A percentile compares a stretch with the other conserved stretches of the same genome.
phyloP scores from a whole-genome alignment of 2,888 invertebrate genomes.

The Sinotaia quadrata region DNA sequence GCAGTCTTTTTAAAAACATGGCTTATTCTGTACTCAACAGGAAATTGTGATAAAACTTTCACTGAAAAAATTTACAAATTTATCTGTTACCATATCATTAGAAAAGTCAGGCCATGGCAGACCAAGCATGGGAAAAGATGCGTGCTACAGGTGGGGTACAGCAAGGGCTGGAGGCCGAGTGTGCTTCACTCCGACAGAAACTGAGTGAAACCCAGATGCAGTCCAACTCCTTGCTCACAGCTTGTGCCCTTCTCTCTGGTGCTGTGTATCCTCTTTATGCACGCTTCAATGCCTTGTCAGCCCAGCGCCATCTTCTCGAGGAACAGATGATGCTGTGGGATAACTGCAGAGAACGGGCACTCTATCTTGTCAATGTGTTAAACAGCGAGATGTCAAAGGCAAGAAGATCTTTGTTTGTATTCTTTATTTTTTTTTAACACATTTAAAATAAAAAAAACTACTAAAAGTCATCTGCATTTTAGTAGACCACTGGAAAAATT shows the following conservation, averaged over 20 bases:
- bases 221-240: slow-evolving; percentile 56
- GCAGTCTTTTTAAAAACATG: no score
- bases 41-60: no score
- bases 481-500: no score
- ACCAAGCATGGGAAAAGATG: slow-evolving; percentile 69
- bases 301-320: slow-evolving; percentile 61
- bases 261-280: slow-evolving; percentile 65
- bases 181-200: slow-evolving; percentile 55
- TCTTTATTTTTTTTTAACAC: no score
- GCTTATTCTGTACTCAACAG: no score
- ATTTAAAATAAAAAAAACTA: no score
- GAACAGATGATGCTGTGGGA: slow-evolving; percentile 61
- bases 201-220: slow-evolving; percentile 52
- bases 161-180: slow-evolving; percentile 66
- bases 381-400: slow-evolving; percentile 22
- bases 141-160: slow-evolving; percentile 61
- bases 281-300: slow-evolving; percentile 50
- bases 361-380: slow-evolving; percentile 50
- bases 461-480: no score
- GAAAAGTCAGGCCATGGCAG: slow-evolving; percentile 68
- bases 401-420: no score
- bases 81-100: slow-evolving; percentile 37
- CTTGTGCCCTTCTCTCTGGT: slow-evolving; percentile 65
- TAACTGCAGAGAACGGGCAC: slow-evolving; percentile 56
- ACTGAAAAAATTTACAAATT: no score